These are phyloP conservation scores for Ectropis crepuscularia DNA, from an alignment of 2,888 invertebrate genomes.

Conservation along the genomic window DNA sequence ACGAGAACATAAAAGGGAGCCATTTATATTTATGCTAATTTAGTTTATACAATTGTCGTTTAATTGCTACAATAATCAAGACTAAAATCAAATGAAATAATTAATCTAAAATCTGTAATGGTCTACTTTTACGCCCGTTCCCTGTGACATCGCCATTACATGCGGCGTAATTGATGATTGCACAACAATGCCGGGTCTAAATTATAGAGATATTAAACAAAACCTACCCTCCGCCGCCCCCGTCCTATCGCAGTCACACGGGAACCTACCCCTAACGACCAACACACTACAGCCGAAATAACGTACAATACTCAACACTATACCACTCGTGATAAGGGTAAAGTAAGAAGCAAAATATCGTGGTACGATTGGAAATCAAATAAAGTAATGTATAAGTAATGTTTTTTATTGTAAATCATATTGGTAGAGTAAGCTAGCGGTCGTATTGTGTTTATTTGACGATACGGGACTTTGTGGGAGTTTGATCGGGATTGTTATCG, in stretches of 20 bases:
- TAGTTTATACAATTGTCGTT: not conserved
- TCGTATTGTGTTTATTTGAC: slow-evolving; percentile 43
- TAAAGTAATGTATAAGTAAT: slow-evolving; percentile 50
- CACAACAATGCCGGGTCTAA: slow-evolving; percentile 36
- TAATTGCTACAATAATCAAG: slow-evolving; percentile 2
- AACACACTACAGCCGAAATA: slow-evolving; percentile 8
- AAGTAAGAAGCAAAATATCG: not conserved
- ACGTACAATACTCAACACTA: slow-evolving; percentile 41
- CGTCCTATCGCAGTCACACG: slow-evolving; percentile 62
- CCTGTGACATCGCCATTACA: slow-evolving; percentile 31
- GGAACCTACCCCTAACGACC: slow-evolving; percentile 53
- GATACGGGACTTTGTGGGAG: slow-evolving; percentile 34
- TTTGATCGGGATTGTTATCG: slow-evolving; percentile 10
- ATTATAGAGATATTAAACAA: slow-evolving; percentile 42
- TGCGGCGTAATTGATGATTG: slow-evolving; percentile 38
- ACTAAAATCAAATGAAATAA: slow-evolving; percentile 7
- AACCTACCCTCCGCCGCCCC: slow-evolving; percentile 45
- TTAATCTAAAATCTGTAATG: slow-evolving; percentile 13
- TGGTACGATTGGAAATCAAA: slow-evolving; percentile 46
- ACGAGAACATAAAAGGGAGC: too few species aligned
- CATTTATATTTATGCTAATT: too few species aligned
- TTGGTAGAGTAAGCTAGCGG: slow-evolving; percentile 47
- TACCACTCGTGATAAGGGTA: slow-evolving; percentile 6
- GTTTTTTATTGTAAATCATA: slow-evolving; percentile 54
- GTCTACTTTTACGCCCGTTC: slow-evolving; percentile 2